Base-by-base conservation (phyloP, 2,888 invertebrate species). In the Lagria hirta region DNA sequence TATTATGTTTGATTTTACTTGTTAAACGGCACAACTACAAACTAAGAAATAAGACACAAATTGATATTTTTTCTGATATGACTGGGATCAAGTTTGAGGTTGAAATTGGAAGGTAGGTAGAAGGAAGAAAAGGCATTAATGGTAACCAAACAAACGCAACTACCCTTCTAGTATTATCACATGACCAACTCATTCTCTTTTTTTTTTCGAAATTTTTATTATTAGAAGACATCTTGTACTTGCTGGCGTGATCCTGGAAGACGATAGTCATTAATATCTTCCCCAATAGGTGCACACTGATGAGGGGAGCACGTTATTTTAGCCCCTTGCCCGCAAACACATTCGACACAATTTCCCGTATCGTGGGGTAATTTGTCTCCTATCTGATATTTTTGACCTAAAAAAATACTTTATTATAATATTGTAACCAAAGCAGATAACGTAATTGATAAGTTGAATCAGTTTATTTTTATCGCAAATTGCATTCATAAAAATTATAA, bases 271-370 rank as follows among this genome's bases (percentile, higher is more conserved):
- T 64, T 69, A 38, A 69, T 66, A 38, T 65, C 65, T 26, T 69
- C 70, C 29, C 64, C 69, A 5, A 62, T 60, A 0, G 71, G 71
- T 16, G 65, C 65, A 51, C 72, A 72, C 45, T 71, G 69, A 47
- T 72, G 68, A 3, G 72, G 72, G 4, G 70, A 72, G 54, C 72
- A 72, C 32, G 70, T 68, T 17, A 72, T 65, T 51, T 70, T 70
- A 1, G 70, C 79, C 43, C 78, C 80, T 48, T 74, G 71, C 49
- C 78, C 80, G 67, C 84, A 84, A 62, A 80, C 76, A 66, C 84
- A 84, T 65, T 83, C 82, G 54, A 83, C 74, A 68, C 84, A 84
- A 66, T 83, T 83, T 55, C 83, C 84, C 36, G 83, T 83, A 57
- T 81, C 79, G 65, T 82, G 81, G 5, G 83, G 83, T 54, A 84